Percentiles rank a stretch among this genome's conserved stretches.
These are phyloP conservation scores for Chaetodon auriga DNA, from an alignment of 2,113 vertebrate genomes.

Conservation along the genomic window DNA sequence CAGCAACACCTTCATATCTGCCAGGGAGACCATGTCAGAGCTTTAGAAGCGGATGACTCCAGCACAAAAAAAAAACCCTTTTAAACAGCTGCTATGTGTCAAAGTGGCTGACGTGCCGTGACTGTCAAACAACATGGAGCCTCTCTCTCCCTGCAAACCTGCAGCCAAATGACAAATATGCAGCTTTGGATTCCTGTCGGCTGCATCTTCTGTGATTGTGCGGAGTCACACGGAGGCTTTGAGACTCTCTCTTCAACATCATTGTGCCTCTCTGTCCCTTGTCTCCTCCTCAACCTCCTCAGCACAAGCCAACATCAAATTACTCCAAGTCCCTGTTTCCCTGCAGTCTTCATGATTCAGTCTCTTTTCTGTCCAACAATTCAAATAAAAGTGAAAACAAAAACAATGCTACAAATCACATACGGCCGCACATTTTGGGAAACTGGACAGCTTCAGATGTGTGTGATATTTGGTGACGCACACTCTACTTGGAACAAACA, in stretches of 20 bases:
- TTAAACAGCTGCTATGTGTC: slow-evolving; percentile 70
- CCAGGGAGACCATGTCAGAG: slow-evolving; percentile 31
- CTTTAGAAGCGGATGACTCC: slow-evolving; percentile 44
- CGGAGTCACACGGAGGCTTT: slow-evolving; percentile 29
- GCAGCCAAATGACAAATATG: slow-evolving; percentile 35
- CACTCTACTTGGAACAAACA: not conserved
- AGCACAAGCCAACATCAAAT: not conserved
- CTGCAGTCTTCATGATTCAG: not conserved
- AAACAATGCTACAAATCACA: not conserved
- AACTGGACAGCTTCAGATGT: not conserved
- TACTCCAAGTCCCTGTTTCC: not conserved
- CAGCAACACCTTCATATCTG: slow-evolving; percentile 45
- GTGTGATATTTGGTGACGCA: no score
- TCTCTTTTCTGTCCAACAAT: not conserved
- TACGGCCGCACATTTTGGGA: not conserved
- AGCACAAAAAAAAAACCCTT: slow-evolving; percentile 70
- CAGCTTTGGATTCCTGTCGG: slow-evolving; percentile 20
- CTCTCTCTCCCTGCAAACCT: slow-evolving; percentile 22
- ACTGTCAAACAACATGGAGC: slow-evolving; percentile 58
- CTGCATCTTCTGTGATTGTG: slow-evolving; percentile 12
- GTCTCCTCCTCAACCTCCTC: slow-evolving; percentile 9
- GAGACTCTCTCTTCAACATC: slow-evolving; percentile 29
- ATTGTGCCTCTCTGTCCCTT: slow-evolving; percentile 13
- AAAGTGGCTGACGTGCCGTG: slow-evolving; percentile 52
- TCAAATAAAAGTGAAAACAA: not conserved